Evolutionary conservation across 2,888 invertebrate species (phyloP).

Genomic region (Dyspetes luteomarginatus): DNA sequence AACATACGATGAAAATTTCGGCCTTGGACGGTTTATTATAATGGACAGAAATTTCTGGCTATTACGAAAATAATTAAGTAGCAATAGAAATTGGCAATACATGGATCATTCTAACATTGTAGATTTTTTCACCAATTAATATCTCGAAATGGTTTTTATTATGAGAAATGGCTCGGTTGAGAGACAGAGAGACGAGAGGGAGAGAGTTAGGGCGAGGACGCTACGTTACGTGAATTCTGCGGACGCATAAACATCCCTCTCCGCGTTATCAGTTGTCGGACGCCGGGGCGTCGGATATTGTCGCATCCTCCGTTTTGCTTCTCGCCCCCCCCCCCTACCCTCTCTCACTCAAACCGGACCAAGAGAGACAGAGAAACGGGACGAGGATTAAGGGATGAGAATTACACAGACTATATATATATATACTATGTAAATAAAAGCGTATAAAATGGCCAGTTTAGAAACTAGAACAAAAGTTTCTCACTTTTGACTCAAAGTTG

Average conservation of each 20-base stretch:
- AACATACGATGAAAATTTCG: too few relatives aligned
- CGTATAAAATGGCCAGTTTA: neutral
- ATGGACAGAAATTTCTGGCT: too few relatives aligned
- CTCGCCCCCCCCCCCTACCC: conserved; percentile 66
- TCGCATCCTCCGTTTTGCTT: conserved; percentile 82
- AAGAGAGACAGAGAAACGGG: conserved; percentile 35
- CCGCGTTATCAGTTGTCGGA: conserved; percentile 84
- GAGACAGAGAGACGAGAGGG: conserved; percentile 15
- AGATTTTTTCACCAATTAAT: conserved; percentile 37
- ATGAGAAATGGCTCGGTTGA: conserved; percentile 29
- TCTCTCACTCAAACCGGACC: conserved; percentile 25
- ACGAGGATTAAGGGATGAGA: conserved; percentile 32
- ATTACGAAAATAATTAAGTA: too few relatives aligned
- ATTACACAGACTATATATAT: neutral
- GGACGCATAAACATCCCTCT: conserved; percentile 82
- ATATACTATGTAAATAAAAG: neutral
- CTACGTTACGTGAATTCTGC: conserved; percentile 67
- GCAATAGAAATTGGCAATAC: too few relatives aligned
- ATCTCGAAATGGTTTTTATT: conserved; percentile 41
- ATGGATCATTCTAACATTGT: too few relatives aligned
- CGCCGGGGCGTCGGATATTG: conserved; percentile 84
- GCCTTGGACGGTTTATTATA: too few relatives aligned
- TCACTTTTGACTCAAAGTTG: neutral
- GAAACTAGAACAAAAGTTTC: neutral
- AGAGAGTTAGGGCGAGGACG: conserved; percentile 28